Conservation (phyloP, 2,113 vertebrate genomes). For the Morone chrysops region DNA sequence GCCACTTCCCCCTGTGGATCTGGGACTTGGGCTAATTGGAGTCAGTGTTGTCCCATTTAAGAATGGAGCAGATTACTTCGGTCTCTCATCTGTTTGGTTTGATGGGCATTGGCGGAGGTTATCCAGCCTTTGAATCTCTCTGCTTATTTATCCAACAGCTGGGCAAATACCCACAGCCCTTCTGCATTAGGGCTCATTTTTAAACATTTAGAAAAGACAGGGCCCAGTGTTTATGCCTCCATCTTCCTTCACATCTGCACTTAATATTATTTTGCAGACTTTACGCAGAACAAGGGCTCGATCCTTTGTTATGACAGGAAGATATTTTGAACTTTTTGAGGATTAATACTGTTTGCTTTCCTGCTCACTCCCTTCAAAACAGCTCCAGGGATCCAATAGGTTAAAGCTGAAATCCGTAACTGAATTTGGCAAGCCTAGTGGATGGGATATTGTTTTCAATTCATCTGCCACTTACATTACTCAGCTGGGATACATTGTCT, state of each 20-base stretch:
- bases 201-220: slow-evolving; percentile 84
- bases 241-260: slow-evolving; percentile 82
- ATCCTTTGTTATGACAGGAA: slow-evolving; percentile 83
- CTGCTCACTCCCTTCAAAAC: slow-evolving; percentile 77
- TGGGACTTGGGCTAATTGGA: slow-evolving; percentile 67
- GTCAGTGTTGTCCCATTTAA: slow-evolving; percentile 65
- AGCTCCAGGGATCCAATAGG: slow-evolving; percentile 70
- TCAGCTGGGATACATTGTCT: slow-evolving; percentile 68
- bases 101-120: slow-evolving; percentile 79
- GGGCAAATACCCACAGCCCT: slow-evolving; percentile 83
- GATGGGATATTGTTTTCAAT: slow-evolving; percentile 77
- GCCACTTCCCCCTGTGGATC: slow-evolving; percentile 29
- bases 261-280: slow-evolving; percentile 82
- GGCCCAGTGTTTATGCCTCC: slow-evolving; percentile 82
- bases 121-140: slow-evolving; percentile 78
- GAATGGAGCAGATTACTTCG: slow-evolving; percentile 61
- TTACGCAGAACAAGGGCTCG: slow-evolving; percentile 76
- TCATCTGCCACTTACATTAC: slow-evolving; percentile 79
- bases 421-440: slow-evolving; percentile 64
- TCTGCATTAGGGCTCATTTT: slow-evolving; percentile 82
- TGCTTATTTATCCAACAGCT: slow-evolving; percentile 86
- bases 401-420: slow-evolving; percentile 70
- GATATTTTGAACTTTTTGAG: slow-evolving; percentile 83
- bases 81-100: slow-evolving; percentile 77
- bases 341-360: slow-evolving; percentile 86